Evolutionary conservation across 1,140 invertebrate species (phyloP).

Genomic region (Zelostemma sp.): DNA sequence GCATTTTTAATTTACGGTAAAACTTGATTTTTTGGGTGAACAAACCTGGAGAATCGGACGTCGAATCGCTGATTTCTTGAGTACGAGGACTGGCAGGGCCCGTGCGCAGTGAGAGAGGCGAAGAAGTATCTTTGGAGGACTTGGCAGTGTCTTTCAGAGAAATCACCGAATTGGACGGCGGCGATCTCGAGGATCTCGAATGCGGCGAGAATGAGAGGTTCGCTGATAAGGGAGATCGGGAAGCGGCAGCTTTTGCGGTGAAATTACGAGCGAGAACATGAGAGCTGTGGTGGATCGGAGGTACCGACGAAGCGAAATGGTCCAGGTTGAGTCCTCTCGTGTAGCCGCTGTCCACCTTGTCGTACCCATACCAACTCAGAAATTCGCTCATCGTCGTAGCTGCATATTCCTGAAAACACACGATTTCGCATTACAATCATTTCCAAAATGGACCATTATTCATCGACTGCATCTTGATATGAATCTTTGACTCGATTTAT

Average conservation of each 20-base stretch:
- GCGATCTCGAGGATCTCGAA: conserved; percentile 43
- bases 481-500: too few species aligned
- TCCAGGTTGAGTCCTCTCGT: conserved; percentile 61
- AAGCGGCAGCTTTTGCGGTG: conserved; percentile 22
- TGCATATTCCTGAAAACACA: conserved; percentile 82
- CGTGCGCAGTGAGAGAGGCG: conserved; percentile 45
- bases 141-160: conserved; percentile 35
- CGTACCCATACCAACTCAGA: conserved; percentile 90
- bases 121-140: conserved; percentile 33
- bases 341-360: conserved; percentile 74
- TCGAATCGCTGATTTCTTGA: conserved; percentile 52
- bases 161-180: conserved; percentile 29
- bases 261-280: conserved; percentile 33
- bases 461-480: too few species aligned
- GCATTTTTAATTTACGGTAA: too few species aligned
- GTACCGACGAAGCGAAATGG: conserved; percentile 51
- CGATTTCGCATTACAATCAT: too few species aligned
- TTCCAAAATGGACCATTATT: too few species aligned
- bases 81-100: conserved; percentile 47
- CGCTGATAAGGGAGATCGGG: conserved; percentile 41
- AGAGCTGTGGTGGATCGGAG: conserved; percentile 30
- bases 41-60: too few species aligned
- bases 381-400: conserved; percentile 92
- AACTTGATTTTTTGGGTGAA: too few species aligned
- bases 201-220: conserved; percentile 43